A percentile compares a stretch with the other conserved stretches of the same genome.
phyloP scores from a whole-genome alignment of 2,113 vertebrate species.

The Gorilla gorilla region DNA sequence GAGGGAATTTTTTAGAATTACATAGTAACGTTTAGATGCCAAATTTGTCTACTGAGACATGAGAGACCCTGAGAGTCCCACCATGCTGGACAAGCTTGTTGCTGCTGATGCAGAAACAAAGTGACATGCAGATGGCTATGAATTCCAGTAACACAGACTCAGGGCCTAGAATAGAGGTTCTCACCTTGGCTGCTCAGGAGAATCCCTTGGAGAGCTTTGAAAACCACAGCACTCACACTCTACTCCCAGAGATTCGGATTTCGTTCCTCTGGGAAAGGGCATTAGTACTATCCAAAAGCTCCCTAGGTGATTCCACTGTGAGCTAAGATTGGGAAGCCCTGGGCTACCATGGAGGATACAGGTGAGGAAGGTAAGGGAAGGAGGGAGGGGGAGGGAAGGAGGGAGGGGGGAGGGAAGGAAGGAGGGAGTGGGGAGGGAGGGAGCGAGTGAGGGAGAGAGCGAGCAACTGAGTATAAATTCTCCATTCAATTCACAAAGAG shows the following conservation, averaged over 20 bases:
- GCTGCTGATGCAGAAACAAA: neutral
- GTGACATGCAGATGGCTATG: neutral
- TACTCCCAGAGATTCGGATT: neutral
- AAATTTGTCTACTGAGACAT: neutral
- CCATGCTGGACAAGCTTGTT: neutral
- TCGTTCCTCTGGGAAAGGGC: no score
- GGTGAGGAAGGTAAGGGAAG: neutral
- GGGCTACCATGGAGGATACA: neutral
- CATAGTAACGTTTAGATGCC: neutral
- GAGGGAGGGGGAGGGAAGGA: neutral
- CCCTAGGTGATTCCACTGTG: neutral
- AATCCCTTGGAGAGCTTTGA: neutral
- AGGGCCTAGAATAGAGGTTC: fast-evolving
- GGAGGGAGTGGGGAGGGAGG: neutral
- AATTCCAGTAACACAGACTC: neutral
- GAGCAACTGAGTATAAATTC: no score
- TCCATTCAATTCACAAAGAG: neutral
- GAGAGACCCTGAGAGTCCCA: neutral
- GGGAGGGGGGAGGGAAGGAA: neutral
- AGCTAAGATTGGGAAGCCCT: neutral
- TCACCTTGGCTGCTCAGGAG: neutral
- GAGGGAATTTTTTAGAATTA: neutral
- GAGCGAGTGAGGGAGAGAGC: neutral
- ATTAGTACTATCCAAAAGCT: neutral
- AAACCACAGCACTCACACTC: neutral